Conservation (phyloP, 2,888 invertebrate genomes). For the Campoplex nolae region DNA sequence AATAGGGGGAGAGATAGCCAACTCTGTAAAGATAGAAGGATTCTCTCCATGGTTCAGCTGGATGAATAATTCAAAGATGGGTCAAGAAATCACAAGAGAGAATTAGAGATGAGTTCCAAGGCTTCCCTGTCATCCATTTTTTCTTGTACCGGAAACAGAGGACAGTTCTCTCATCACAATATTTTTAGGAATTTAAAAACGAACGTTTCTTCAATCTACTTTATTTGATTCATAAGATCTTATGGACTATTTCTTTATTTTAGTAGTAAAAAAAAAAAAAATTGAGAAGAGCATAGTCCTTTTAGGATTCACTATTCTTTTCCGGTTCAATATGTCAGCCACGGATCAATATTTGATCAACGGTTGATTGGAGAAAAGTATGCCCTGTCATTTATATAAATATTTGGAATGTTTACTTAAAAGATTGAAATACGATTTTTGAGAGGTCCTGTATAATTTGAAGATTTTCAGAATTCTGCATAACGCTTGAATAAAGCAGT, state of each 20-base stretch:
- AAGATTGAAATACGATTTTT: not conserved
- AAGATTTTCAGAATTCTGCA: slow-evolving; percentile 40
- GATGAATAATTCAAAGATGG: slow-evolving; percentile 76
- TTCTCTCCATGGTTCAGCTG: slow-evolving; percentile 69
- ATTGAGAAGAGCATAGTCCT: too few relatives aligned
- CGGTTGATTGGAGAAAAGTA: too few relatives aligned
- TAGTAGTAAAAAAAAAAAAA: not conserved
- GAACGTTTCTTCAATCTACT: not conserved
- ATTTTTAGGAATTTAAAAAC: not conserved
- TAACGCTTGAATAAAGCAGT: slow-evolving; percentile 54
- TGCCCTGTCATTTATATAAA: too few relatives aligned
- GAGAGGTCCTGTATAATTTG: slow-evolving; percentile 7
- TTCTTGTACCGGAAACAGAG: not conserved
- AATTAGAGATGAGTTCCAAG: slow-evolving; percentile 73
- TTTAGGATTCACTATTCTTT: not conserved
- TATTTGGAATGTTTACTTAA: not conserved
- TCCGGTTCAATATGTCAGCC: not conserved
- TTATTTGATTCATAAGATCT: not conserved
- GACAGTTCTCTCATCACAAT: not conserved
- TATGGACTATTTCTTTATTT: not conserved
- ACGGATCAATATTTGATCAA: too few relatives aligned
- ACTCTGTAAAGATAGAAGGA: slow-evolving; percentile 41
- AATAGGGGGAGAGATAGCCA: slow-evolving; percentile 23
- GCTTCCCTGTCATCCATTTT: slow-evolving; percentile 10
- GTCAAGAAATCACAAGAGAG: slow-evolving; percentile 69